Base-by-base conservation (phyloP, 2,888 invertebrate species). In the Drosophila pseudotalamancana region DNA sequence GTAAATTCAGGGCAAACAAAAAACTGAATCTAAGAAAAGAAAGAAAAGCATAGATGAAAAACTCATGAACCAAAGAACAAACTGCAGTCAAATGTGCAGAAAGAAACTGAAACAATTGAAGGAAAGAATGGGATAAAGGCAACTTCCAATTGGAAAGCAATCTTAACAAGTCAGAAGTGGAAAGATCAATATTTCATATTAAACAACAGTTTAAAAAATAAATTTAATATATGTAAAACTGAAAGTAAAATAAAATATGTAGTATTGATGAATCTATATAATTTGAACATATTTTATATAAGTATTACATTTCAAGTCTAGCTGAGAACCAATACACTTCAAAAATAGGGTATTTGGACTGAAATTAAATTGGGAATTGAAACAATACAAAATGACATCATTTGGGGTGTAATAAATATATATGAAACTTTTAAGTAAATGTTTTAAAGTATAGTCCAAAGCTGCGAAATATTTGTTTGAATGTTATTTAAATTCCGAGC, bases 1-100 rank as follows among this genome's bases (percentile, higher is more conserved):
- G 63, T 62, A 65, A 72, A 80, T 73, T 55, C 77, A 84, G 84
- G 84, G 70, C 81, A 80, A 61, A 53, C 60, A 43, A 43, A 35
- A 34, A 46, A 40, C 18, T 12, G 29, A 45, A 66, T 12, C 16
- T 19, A 49, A 37, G 49, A 14, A 51, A 35, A 59, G 14, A 21
- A 21, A 46, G 45, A 14, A 32, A 45, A 43, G 18, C 27, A n/a
- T 5, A 23, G 40, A 34, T 35, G 19, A 35, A 48, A 51, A 42
- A 35, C 34, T n/a, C n/a, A 25, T 51, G 63, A 56, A 37, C 31
- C 40, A 42, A 39, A 60, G 27, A 43, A 55, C 45, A 42, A 49
- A 64, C 39, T 64, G 64, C 53, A 74, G 59, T 60, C 59, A 64
- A 72, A 63, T 48, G 62, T 31, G 54, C 48, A 43, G 31, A 34